phyloP scores from a whole-genome alignment of 2,797 vertebrate genomes.

The Spinibarbus caldwelli region DNA sequence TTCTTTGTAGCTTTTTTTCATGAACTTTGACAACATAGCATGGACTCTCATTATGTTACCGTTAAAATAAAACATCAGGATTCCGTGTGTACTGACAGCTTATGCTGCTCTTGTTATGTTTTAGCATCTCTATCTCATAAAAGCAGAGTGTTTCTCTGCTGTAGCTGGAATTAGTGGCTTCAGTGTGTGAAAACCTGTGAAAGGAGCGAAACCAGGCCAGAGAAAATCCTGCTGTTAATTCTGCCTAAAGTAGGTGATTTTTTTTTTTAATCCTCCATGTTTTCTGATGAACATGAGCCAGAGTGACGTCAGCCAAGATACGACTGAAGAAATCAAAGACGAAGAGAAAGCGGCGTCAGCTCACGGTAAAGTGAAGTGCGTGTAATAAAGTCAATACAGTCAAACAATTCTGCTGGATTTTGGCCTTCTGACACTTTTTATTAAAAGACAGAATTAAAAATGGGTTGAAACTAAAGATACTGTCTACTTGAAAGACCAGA shows the following conservation, averaged over 20 bases:
- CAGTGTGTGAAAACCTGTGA: background rate
- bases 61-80: background rate
- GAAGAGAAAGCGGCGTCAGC: too few species aligned
- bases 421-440: background rate
- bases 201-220: background rate
- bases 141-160: background rate
- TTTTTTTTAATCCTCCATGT: constrained; percentile 38
- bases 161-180: background rate
- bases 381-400: background rate
- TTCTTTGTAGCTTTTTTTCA: background rate
- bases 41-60: background rate
- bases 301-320: constrained; percentile 18
- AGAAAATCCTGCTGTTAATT: constrained; percentile 43
- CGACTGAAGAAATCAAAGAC: constrained; percentile 3
- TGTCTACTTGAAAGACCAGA: background rate
- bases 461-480: background rate
- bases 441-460: background rate
- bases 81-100: background rate
- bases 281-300: constrained; percentile 36
- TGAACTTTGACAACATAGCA: background rate
- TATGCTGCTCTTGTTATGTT: background rate
- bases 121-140: background rate
- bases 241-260: constrained; percentile 14
- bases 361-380: too few species aligned
- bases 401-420: background rate